Conservation (phyloP, 2,888 invertebrate genomes). For the Agrotis exclamationis region DNA sequence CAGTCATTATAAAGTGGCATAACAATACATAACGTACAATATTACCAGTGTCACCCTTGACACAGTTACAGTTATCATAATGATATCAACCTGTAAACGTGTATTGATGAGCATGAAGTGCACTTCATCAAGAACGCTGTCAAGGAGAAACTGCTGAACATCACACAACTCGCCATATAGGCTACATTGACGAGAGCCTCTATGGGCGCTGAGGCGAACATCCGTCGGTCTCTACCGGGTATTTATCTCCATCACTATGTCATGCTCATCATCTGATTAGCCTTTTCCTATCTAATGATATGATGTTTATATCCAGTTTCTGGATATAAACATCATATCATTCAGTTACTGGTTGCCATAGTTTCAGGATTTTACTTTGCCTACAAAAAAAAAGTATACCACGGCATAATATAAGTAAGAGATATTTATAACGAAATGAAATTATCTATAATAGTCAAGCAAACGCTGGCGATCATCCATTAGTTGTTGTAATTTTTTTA, state of each 20-base stretch:
- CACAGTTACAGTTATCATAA: conserved; percentile 13
- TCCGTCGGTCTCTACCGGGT: background rate
- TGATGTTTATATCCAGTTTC: too few species aligned
- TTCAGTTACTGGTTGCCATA: background rate
- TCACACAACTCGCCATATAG: background rate
- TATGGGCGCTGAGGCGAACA: background rate
- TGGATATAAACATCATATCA: background rate
- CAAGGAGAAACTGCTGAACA: background rate
- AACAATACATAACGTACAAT: background rate
- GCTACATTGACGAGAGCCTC: background rate
- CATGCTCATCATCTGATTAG: background rate
- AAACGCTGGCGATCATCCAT: too few species aligned
- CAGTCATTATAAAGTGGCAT: conserved; percentile 1
- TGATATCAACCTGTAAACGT: background rate
- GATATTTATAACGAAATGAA: too few species aligned
- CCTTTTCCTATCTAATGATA: background rate
- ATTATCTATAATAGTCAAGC: too few species aligned
- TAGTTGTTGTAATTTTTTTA: too few species aligned
- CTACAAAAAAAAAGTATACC: background rate
- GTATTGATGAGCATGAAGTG: conserved; percentile 17
- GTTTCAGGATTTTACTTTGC: background rate
- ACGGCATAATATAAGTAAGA: too few species aligned
- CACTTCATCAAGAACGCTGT: background rate
- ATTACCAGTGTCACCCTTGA: conserved; percentile 19
- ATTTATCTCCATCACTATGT: background rate